Conservation (phyloP, 2,797 vertebrate species). For the Malacoraja senta region DNA sequence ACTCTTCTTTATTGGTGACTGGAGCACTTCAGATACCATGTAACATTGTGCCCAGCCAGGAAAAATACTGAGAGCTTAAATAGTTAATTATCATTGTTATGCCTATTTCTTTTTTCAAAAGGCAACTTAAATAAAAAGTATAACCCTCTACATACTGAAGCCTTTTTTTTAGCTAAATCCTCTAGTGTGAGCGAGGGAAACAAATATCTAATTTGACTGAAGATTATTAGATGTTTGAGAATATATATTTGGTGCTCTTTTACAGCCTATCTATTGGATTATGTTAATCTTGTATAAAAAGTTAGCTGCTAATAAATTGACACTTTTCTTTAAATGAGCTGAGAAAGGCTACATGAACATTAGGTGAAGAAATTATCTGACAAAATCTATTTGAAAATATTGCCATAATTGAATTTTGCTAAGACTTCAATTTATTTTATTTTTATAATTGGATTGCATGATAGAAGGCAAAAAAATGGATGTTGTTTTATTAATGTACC, state of each 20-base stretch:
- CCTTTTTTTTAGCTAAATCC: neutral
- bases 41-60: neutral
- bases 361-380: slow-evolving; percentile 43
- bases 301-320: slow-evolving; percentile 38
- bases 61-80: neutral
- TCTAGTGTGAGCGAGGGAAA: neutral
- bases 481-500: slow-evolving; percentile 38
- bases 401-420: slow-evolving; percentile 54
- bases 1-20: neutral
- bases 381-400: slow-evolving; percentile 52
- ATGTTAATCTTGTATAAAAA: slow-evolving; percentile 31
- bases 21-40: neutral
- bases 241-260: slow-evolving; percentile 21
- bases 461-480: slow-evolving; percentile 45
- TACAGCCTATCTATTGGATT: slow-evolving; percentile 24
- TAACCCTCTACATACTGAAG: neutral
- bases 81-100: neutral
- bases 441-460: slow-evolving; percentile 56
- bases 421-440: slow-evolving; percentile 52
- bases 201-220: slow-evolving; percentile 31
- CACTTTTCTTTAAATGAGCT: slow-evolving; percentile 34
- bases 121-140: neutral
- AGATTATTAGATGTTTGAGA: slow-evolving; percentile 34
- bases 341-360: slow-evolving; percentile 35
- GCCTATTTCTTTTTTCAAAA: neutral